Conservation (phyloP, 64 coral and sea anemone species). For the Actinia equina region DNA sequence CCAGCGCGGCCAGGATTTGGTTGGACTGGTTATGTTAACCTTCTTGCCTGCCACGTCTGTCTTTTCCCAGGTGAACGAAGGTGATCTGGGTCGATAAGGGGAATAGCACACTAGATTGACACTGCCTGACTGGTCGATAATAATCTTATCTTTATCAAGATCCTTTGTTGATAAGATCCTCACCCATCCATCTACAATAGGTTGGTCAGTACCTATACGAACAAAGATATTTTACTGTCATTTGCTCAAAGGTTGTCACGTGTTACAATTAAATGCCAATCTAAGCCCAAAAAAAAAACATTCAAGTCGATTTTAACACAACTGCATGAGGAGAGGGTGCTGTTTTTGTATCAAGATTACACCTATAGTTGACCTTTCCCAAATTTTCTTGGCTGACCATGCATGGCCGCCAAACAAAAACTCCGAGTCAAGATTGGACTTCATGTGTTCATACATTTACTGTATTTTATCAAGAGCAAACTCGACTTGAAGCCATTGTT, state of each 20-base stretch:
- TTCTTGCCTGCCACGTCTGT: not conserved
- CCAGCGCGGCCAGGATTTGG: not conserved
- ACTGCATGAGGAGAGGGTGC: too few species aligned
- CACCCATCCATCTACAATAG: not conserved
- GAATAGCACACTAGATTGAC: constrained; percentile 25
- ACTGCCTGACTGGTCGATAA: not conserved
- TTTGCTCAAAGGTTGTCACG: not conserved
- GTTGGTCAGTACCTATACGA: not conserved
- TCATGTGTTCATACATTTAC: too few species aligned
- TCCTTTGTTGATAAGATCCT: not conserved
- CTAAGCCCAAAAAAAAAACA: too few species aligned
- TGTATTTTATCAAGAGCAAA: too few species aligned
- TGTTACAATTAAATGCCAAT: too few species aligned
- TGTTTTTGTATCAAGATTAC: too few species aligned
- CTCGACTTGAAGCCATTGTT: too few species aligned
- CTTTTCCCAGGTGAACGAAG: constrained; percentile 6
- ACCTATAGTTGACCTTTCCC: too few species aligned
- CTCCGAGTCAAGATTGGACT: too few species aligned
- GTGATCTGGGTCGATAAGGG: not conserved
- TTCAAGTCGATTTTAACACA: too few species aligned
- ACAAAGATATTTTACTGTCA: not conserved
- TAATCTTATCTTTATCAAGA: not conserved
- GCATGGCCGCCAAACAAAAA: too few species aligned
- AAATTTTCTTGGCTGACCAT: too few species aligned
- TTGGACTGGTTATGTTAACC: not conserved